A percentile compares a stretch with the other conserved stretches of the same genome.
Conservation (phyloP, 2,113 vertebrate genomes). For the Podarcis muralis region DNA sequence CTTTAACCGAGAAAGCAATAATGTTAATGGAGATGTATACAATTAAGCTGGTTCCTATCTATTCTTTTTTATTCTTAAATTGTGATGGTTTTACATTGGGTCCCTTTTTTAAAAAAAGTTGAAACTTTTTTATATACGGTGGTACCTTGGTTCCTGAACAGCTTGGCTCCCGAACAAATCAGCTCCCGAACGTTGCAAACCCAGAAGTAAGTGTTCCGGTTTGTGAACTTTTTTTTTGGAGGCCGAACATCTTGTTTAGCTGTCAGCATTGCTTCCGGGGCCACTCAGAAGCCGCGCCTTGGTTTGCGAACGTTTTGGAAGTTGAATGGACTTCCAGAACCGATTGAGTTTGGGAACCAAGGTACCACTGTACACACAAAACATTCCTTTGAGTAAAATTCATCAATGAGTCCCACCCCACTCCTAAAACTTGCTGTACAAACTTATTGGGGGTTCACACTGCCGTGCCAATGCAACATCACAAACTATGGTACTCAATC, state of each 20-base stretch:
- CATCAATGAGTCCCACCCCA: background rate
- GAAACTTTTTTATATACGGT: background rate
- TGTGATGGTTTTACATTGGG: background rate
- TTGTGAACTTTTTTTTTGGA: too few relatives aligned
- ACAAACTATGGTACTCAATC: background rate
- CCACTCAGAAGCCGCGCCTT: too few relatives aligned
- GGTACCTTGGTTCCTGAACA: too few relatives aligned
- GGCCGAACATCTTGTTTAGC: too few relatives aligned
- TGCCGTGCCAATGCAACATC: background rate
- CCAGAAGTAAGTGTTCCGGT: too few relatives aligned
- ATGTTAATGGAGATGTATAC: background rate
- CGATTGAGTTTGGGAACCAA: too few relatives aligned
- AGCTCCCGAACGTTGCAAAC: too few relatives aligned
- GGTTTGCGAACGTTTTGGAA: background rate
- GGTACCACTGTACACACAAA: background rate
- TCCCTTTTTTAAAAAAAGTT: background rate
- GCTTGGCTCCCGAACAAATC: too few relatives aligned
- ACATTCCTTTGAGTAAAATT: background rate
- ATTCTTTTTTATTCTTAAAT: background rate
- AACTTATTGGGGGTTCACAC: background rate
- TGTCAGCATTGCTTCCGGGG: too few relatives aligned
- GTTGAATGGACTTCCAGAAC: too few relatives aligned
- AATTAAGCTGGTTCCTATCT: slow-evolving; percentile 4
- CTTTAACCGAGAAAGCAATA: background rate
- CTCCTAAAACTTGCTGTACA: background rate